Conservation (phyloP, 2,113 vertebrate genomes). For the Triplophysa rosa region DNA sequence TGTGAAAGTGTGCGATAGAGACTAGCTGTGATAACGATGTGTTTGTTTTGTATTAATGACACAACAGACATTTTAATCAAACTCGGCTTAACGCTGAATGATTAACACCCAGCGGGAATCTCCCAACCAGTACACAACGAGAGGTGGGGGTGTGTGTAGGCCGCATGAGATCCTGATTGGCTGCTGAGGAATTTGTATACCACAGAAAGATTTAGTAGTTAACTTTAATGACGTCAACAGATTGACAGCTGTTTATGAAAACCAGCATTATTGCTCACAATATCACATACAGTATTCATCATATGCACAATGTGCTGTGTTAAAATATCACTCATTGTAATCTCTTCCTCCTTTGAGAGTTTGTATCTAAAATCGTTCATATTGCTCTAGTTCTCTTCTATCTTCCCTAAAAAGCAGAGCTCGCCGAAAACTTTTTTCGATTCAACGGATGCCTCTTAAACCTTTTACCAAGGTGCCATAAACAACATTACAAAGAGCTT, state of each 20-base stretch:
- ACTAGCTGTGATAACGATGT: conserved; percentile 45
- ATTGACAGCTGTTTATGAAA: background rate
- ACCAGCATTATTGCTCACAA: background rate
- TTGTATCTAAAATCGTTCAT: background rate
- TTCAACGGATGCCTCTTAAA: background rate
- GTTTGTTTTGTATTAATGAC: conserved; percentile 52
- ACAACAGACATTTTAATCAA: conserved; percentile 49
- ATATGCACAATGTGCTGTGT: no score
- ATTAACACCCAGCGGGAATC: conserved; percentile 52
- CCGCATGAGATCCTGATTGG: conserved; percentile 21
- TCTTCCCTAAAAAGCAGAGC: background rate
- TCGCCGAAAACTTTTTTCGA: background rate
- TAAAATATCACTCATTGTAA: background rate
- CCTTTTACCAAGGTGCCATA: conserved; percentile 3
- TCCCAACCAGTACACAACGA: conserved; percentile 30
- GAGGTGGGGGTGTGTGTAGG: conserved; percentile 35
- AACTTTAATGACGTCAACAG: background rate
- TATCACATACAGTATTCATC: no score
- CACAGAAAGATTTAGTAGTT: background rate
- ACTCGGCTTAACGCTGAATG: conserved; percentile 46
- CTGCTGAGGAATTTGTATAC: background rate
- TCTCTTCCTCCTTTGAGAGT: background rate
- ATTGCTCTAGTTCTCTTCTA: background rate
- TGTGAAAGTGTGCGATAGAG: background rate
- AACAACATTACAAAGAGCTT: conserved; percentile 6